These are phyloP conservation scores for Hemiscyllium ocellatum DNA, from an alignment of 2,113 vertebrate species.

Conservation along the genomic window DNA sequence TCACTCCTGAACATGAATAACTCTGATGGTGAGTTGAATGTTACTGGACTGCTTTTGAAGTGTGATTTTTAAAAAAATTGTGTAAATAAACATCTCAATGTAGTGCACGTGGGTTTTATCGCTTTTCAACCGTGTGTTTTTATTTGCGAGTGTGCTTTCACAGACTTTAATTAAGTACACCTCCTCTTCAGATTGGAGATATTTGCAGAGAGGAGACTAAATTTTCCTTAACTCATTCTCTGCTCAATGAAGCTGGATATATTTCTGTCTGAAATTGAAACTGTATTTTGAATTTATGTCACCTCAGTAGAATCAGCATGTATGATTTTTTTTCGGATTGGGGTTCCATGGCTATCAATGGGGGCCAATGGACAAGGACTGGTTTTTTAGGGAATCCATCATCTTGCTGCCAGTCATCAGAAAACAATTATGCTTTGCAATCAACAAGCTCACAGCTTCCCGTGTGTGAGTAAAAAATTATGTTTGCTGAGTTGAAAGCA, in stretches of 20 bases:
- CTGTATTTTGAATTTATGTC: neutral
- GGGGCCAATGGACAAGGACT: neutral
- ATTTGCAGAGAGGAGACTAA: neutral
- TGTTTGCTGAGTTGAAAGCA: neutral
- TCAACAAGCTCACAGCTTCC: neutral
- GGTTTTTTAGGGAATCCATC: neutral
- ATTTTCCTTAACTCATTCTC: neutral
- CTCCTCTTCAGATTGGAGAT: neutral
- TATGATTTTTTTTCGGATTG: neutral
- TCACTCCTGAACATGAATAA: neutral
- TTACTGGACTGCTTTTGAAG: neutral
- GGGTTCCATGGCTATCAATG: neutral
- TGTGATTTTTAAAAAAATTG: neutral
- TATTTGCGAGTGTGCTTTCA: neutral
- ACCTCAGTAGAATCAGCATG: neutral
- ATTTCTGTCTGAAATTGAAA: neutral
- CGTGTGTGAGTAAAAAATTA: neutral
- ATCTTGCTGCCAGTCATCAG: neutral
- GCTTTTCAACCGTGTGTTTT: neutral
- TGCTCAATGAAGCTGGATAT: neutral
- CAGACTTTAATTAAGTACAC: neutral
- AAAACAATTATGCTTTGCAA: neutral
- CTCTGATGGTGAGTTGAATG: slow-evolving; percentile 24
- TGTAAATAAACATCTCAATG: neutral
- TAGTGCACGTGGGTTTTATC: neutral